Conservation (phyloP, 2,797 vertebrate species). For the Argyrosomus regius region DNA sequence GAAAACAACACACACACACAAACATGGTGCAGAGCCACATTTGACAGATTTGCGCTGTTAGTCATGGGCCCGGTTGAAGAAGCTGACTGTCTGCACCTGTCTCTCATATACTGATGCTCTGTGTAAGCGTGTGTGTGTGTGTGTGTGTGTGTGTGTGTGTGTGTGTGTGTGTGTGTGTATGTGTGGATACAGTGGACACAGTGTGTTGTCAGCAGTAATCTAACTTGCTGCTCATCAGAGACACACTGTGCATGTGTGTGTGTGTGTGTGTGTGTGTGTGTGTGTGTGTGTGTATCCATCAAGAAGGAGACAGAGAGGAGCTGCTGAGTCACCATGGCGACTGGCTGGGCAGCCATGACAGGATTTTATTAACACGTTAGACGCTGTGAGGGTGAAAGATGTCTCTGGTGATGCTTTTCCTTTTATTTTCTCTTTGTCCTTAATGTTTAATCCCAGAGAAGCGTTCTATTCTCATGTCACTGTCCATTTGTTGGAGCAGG, state of each 20-base stretch:
- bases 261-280: constrained; percentile 45
- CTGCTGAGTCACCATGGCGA: constrained; percentile 83
- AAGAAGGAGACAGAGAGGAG: constrained; percentile 61
- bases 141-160: not conserved
- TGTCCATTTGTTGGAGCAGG: not conserved
- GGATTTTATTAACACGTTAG: constrained; percentile 52
- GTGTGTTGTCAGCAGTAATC: constrained; percentile 75
- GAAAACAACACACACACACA: not conserved
- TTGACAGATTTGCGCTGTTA: constrained; percentile 34
- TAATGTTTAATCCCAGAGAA: not conserved
- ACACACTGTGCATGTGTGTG: not conserved
- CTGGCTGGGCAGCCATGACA: constrained; percentile 68
- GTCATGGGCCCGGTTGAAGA: constrained; percentile 22
- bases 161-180: not conserved
- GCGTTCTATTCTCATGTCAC: not conserved
- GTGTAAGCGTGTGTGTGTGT: not conserved
- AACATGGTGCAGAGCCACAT: constrained; percentile 2
- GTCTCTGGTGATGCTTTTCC: not conserved
- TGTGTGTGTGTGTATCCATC: constrained; percentile 58
- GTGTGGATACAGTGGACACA: constrained; percentile 42
- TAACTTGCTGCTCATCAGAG: constrained; percentile 64
- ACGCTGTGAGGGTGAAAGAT: not conserved
- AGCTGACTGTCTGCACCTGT: constrained; percentile 42
- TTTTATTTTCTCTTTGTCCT: not conserved
- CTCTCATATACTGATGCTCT: constrained; percentile 7